A percentile compares a stretch with the other conserved stretches of the same genome.
Conservation (phyloP, 2,888 invertebrate genomes). For the Mythimna albipuncta region DNA sequence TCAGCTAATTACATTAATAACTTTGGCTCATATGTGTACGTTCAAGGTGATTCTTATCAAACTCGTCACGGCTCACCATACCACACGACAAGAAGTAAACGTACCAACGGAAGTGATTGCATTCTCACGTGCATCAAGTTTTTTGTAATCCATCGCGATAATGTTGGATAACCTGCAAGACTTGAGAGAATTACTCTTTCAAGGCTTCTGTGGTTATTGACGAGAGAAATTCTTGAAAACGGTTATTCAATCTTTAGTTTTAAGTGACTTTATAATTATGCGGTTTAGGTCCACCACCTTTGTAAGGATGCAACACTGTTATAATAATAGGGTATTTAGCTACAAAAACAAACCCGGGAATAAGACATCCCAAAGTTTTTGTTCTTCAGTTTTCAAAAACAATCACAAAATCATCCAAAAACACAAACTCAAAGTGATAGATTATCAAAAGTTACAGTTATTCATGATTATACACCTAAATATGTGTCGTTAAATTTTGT, state of each 20-base stretch:
- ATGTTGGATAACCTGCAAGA: constrained; percentile 51
- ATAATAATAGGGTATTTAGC: background rate
- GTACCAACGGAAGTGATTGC: constrained; percentile 69
- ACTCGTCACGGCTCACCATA: constrained; percentile 28
- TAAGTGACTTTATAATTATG: background rate
- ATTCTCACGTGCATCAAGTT: constrained; percentile 77
- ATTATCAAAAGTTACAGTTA: background rate
- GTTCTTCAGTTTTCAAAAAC: no score
- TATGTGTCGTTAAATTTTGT: background rate
- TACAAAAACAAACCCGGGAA: background rate
- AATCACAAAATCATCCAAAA: background rate
- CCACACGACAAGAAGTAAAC: constrained; percentile 35
- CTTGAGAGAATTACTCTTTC: constrained; percentile 24
- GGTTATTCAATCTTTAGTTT: background rate
- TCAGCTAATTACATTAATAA: constrained; percentile 34
- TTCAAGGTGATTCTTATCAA: constrained; percentile 39
- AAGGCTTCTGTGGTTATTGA: constrained; percentile 49
- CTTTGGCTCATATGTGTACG: constrained; percentile 20
- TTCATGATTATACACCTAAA: background rate
- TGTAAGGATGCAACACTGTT: constrained; percentile 9
- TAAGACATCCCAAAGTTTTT: no score
- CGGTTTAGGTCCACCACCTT: constrained; percentile 1
- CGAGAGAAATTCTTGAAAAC: constrained; percentile 31
- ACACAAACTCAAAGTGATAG: background rate
- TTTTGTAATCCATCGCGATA: constrained; percentile 59